A percentile compares a stretch with the other conserved stretches of the same genome.
phyloP scores from a whole-genome alignment of 2,888 invertebrate genomes.

The Panopea generosa region DNA sequence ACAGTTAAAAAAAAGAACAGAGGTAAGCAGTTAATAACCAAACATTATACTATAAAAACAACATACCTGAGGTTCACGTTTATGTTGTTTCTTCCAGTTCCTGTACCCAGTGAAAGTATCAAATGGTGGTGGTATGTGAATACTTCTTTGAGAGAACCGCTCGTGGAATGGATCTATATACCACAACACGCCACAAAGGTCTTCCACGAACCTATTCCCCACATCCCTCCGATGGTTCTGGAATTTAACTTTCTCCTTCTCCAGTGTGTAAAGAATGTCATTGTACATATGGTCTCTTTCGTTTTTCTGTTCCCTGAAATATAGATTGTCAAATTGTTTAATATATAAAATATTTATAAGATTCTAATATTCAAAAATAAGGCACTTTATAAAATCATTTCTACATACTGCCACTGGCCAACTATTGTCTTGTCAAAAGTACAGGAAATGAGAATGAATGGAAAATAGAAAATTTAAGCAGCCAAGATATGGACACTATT shows the following conservation, averaged over 20 bases:
- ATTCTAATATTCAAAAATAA: neutral
- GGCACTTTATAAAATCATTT: neutral
- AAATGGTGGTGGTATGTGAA: conserved; percentile 1
- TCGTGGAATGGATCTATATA: conserved; percentile 2
- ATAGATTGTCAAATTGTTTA: too few species aligned
- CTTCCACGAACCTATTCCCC: conserved; percentile 3
- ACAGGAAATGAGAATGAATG: conserved; percentile 1
- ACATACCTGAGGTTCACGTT: too few species aligned
- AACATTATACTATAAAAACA: too few species aligned
- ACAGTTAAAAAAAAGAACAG: too few species aligned
- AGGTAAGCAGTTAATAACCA: too few species aligned
- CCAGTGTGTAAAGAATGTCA: neutral
- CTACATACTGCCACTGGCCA: conserved; percentile 1
- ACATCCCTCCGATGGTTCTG: conserved; percentile 1
- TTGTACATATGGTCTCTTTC: conserved; percentile 2
- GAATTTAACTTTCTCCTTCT: neutral
- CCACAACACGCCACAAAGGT: neutral
- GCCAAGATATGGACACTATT: too few species aligned
- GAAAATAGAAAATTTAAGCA: neutral
- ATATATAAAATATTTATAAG: neutral
- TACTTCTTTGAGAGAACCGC: conserved; percentile 3
- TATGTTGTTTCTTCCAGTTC: neutral
- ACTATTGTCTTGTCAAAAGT: conserved; percentile 1
- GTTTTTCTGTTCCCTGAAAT: neutral
- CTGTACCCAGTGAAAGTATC: conserved; percentile 2